Base-by-base conservation (phyloP, 1,140 invertebrate species). In the Drosophila pseudoananassae region DNA sequence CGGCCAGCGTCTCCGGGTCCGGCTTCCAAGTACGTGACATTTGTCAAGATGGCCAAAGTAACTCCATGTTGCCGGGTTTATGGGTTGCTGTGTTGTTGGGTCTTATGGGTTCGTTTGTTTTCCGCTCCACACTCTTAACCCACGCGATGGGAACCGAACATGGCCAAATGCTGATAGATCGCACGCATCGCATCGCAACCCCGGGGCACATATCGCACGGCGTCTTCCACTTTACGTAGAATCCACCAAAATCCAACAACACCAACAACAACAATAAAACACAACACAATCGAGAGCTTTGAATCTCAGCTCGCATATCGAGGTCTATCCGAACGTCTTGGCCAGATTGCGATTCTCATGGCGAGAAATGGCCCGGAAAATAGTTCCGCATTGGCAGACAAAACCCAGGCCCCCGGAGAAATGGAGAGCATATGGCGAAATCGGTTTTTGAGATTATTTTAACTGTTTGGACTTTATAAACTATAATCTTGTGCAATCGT, bases 151-250 rank as follows among this genome's bases (percentile, higher is more conserved):
- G 17, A 58, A 25, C 51, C 72, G 76, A 74, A 84, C 81, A 84
- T 84, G 81, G 82, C 68, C 77, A 84, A 84, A 82, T 56, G 82
- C 58, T 61, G 74, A 87, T 87, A 82, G 78, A 69, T 78, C 58
- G 79, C 75, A 83, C 80, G 79, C 79, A 79, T 79, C 77, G 69
- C 63, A 36, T 57, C 55, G 55, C 58, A 55, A 68, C 49, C 49
- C 31, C 25, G 56, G 20, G 33, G 27, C 15, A 73, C 64, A 70
- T 78, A 88, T 88, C 87, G 87, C 82, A 88, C 58, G 60, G 64
- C 83, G 69, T 75, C 70, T 51, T 51, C 56, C 27, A 33, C 45
- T 43, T 74, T 85, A 76, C 74, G 55, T 63, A 74, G 78, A 87
- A 84, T 58, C 20, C 81, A 79, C 76, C 40, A 33, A 25, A 76